Evolutionary conservation across 2,113 vertebrate species (phyloP), one percentile per base, ranked within the genome.

Genomic region (Gobius niger): DNA sequence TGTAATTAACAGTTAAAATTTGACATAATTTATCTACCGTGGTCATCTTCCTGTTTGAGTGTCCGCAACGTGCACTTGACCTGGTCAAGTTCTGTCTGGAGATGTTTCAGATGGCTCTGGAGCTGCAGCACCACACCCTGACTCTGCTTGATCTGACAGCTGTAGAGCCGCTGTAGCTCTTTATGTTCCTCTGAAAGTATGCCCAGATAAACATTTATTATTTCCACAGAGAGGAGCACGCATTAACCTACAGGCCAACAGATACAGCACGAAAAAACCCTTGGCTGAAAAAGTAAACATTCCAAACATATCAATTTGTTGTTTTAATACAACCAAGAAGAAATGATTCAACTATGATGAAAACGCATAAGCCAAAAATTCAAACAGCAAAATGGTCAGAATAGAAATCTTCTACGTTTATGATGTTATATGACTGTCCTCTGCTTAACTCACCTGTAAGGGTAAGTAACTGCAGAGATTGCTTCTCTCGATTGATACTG

Each of bases 1-100:
- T 11, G 18, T 6, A 47, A 77, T 77, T 63, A 67, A 75, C 46
- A 65, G 74, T 62, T 44, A 61, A 80, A 63, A 67, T 1, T 63
- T 49, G 47, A 50, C 1, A 44, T 50, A 16, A 19, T 46, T 46
- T 75, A 70, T 91, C 91, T 60, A 96, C 95, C 94, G 7, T 91
- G 93, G 68, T 90, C 83, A 49, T 94, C 93, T 2, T 88, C 91
- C 61, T 89, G 91, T 67, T 93, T 86, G 75, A 94, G 79, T 44
- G 87, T 80, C 76, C 90, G 94, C 24, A 95, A 72, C 5, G 86
- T 88, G 61, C 77, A 82, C 79, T 85, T 92, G 67, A 91, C 90
- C 85, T 92, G 91, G 11, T 95, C 89, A 46, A 96, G 82, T 67
- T 96, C 94, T 14, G 69, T 71, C 1, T 70, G 73, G 44, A 78